Evolutionary conservation across 2,888 invertebrate species (phyloP), one percentile per base, ranked within the genome.

Genomic region (Amphimallon solstitiale): DNA sequence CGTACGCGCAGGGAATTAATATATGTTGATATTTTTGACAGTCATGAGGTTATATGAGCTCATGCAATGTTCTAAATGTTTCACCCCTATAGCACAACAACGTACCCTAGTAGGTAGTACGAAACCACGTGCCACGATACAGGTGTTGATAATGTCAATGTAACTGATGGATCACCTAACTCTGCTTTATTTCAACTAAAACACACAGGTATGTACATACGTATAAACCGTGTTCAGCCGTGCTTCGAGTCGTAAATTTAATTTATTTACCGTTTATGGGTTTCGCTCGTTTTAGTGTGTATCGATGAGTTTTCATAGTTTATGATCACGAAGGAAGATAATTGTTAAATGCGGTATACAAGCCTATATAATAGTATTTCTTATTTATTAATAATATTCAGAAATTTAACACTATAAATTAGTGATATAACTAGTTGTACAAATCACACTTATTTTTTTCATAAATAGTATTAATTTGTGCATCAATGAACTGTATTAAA

Each of bases 141-240:
- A 77, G 75, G 75, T 75, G 76, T 73, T 76, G 77, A 77, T 77
- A 75, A 74, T 73, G 75, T 75, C 75, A 74, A 69, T 74, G 68
- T 61, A 35, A 48, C 73, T 75, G 75, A 75, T 74, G 74, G 75
- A 75, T 75, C 70, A 72, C 71, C 71, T 68, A 65, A 63, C 65
- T 66, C 56, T 63, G 60, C 62, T 62, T 56, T 65, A 60, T 37
- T 52, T 35, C 65, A 64, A 35, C 51, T 51, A 51, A 51, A 29
- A 49, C 14, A 35, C 17, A 51, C 35, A 29, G 4, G n/a, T 15
- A 7, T 29, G 29, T 51, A 51, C 15, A 9, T 51, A 51, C 15
- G 29, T 17, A 21, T 19, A 51, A 5, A 17, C 23, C 2, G 2
- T 1, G 12, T 12, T 35, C 7, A 19, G 14, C 34, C 4, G 14